A percentile compares a stretch with the other conserved stretches of the same genome.
Evolutionary conservation across 2,888 invertebrate species (phyloP).

Genomic region (Agrenia bidenticulata): DNA sequence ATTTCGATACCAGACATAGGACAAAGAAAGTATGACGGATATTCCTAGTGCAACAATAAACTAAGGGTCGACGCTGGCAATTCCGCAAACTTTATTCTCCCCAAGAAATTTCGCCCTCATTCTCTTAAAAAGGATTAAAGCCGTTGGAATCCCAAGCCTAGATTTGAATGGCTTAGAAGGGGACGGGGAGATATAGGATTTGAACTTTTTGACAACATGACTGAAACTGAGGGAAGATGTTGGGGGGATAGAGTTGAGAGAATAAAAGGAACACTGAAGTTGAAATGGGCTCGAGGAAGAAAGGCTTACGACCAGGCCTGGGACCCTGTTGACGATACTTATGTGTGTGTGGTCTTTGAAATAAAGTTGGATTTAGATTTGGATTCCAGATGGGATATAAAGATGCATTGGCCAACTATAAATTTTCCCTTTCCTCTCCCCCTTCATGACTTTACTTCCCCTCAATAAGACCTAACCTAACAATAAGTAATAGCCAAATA

Average conservation of each 20-base stretch:
- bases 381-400: constrained; percentile 10
- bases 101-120: not conserved
- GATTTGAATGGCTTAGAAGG: not conserved
- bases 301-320: not conserved
- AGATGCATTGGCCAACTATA: constrained; percentile 21
- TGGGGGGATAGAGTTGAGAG: not conserved
- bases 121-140: not conserved
- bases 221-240: constrained; percentile 12
- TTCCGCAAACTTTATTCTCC: constrained; percentile 8
- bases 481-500: constrained; percentile 10
- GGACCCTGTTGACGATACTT: constrained; percentile 4
- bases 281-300: not conserved
- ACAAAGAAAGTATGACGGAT: not conserved
- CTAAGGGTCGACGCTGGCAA: not conserved
- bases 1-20: not conserved
- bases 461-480: not conserved
- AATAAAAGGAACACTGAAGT: not conserved
- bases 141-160: not conserved
- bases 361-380: constrained; percentile 19
- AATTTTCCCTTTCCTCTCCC: constrained; percentile 18
- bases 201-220: constrained; percentile 9
- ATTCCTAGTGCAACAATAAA: constrained; percentile 9
- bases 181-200: not conserved
- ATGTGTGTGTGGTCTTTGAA: constrained; percentile 1
- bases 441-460: constrained; percentile 11